phyloP scores from a whole-genome alignment of 1,140 invertebrate genomes.

The Maniola jurtina region DNA sequence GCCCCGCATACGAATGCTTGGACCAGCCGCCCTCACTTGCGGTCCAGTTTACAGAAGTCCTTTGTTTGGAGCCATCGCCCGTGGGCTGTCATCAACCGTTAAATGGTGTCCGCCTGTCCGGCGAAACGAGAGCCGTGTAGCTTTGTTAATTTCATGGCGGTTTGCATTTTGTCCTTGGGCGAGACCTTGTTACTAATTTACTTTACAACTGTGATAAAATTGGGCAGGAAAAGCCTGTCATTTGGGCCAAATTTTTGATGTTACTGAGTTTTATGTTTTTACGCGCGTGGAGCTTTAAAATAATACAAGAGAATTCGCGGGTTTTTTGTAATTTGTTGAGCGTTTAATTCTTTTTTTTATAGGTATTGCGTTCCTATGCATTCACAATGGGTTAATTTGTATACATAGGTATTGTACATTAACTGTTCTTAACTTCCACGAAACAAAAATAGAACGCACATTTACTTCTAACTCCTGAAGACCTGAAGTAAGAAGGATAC shows the following conservation, averaged over 20 bases:
- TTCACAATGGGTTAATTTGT: background rate
- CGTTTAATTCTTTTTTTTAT: slow-evolving; percentile 19
- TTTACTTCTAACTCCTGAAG: too few relatives aligned
- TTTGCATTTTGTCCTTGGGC: slow-evolving; percentile 57
- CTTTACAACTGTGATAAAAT: slow-evolving; percentile 42
- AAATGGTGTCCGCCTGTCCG: slow-evolving; percentile 53
- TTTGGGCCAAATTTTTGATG: slow-evolving; percentile 24
- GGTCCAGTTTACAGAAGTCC: slow-evolving; percentile 62
- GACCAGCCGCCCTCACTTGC: slow-evolving; percentile 41
- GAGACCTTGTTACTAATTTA: slow-evolving; percentile 48
- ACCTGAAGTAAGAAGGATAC: too few relatives aligned
- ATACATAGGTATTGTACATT: too few relatives aligned
- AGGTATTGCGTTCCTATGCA: background rate
- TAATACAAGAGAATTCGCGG: slow-evolving; percentile 4
- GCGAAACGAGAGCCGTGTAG: slow-evolving; percentile 47
- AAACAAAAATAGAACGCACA: too few relatives aligned
- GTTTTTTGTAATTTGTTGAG: slow-evolving; percentile 10
- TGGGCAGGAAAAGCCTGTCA: slow-evolving; percentile 18
- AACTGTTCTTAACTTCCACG: too few relatives aligned
- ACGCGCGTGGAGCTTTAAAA: slow-evolving; percentile 7
- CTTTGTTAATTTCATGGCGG: slow-evolving; percentile 69
- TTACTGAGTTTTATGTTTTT: slow-evolving; percentile 21
- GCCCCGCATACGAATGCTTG: slow-evolving; percentile 29
- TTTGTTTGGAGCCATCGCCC: slow-evolving; percentile 61
- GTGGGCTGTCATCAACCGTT: slow-evolving; percentile 67